Base-by-base conservation (phyloP, 2,888 invertebrate species). In the Sinopyrophorus schimmeli region DNA sequence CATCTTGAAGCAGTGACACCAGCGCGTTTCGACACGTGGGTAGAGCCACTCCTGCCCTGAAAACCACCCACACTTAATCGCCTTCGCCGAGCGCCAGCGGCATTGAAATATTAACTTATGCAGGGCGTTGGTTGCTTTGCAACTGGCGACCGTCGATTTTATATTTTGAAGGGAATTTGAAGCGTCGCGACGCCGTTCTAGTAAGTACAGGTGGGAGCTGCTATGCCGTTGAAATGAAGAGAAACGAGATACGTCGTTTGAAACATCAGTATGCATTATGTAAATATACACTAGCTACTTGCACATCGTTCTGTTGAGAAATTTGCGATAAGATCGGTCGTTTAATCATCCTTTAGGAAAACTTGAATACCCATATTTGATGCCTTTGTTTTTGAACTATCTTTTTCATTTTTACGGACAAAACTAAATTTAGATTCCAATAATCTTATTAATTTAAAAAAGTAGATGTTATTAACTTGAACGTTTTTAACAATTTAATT, bases 21-120 rank as follows among this genome's bases (percentile, higher is more conserved):
- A 43, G n/a, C n/a, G 23, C 35, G 30, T 35, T 44, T 41, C 43
- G 34, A 47, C 44, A 39, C 34, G 47, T 44, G 51, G 48, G 49
- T 40, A 43, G 49, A 51, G 39, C 42, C 51, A 39, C 46, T 51
- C 48, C 51, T 50, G 43, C 43, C 47, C 54, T 52, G 47, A 51
- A 54, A 57, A 51, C 53, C 54, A 58, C 58, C 58, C 58, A 58
- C 57, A 56, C 54, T 54, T 55, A 50, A 49, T 49, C 49, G 43
- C 43, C 49, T 49, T 44, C 49, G 43, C 38, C 39, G 43, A 49
- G 43, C 49, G 49, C 43, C 43, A 14, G 38, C 57, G 55, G 57
- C 55, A 56, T 57, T 60, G 58, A 60, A 58, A 60, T 60, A 60
- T 58, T 60, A 60, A 60, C 55, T 58, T 58, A 60, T 60, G 57